These are phyloP conservation scores for Triops longicaudatus DNA, from an alignment of 1,140 invertebrate species.

Conservation along the genomic window DNA sequence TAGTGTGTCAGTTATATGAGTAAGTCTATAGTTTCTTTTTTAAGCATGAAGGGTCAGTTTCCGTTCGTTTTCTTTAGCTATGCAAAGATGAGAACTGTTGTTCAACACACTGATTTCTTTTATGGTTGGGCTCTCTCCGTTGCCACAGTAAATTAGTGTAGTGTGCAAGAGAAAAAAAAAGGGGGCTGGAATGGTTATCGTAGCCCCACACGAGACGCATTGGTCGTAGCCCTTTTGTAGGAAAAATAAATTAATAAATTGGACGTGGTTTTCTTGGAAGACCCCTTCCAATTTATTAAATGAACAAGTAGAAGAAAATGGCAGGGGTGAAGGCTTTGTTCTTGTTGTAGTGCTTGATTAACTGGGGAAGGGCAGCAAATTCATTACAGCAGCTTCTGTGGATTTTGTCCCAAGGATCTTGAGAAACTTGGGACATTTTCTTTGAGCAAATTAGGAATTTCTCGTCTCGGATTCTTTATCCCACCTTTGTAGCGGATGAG, in stretches of 20 bases:
- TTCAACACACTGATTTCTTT: not conserved
- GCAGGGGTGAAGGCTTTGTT: not conserved
- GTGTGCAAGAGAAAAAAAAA: not conserved
- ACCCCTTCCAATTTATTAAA: not conserved
- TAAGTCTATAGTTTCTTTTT: too few species aligned
- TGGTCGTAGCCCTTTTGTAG: not conserved
- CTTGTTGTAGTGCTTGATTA: not conserved
- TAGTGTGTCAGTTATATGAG: too few species aligned
- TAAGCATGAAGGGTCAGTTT: too few species aligned
- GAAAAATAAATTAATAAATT: not conserved
- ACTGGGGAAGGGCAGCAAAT: not conserved
- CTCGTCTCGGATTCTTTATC: not conserved
- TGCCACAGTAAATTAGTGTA: not conserved
- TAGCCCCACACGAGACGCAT: not conserved
- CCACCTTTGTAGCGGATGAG: not conserved
- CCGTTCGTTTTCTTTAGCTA: not conserved
- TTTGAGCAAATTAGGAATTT: not conserved
- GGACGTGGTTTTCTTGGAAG: not conserved
- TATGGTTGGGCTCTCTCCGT: not conserved
- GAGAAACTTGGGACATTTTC: not conserved
- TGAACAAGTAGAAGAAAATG: not conserved
- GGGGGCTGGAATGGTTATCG: not conserved
- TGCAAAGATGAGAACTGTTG: not conserved
- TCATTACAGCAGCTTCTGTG: not conserved
- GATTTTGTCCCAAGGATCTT: not conserved